Evolutionary conservation across 2,888 invertebrate genomes (phyloP).

Genomic region (Keiferia lycopersicella): DNA sequence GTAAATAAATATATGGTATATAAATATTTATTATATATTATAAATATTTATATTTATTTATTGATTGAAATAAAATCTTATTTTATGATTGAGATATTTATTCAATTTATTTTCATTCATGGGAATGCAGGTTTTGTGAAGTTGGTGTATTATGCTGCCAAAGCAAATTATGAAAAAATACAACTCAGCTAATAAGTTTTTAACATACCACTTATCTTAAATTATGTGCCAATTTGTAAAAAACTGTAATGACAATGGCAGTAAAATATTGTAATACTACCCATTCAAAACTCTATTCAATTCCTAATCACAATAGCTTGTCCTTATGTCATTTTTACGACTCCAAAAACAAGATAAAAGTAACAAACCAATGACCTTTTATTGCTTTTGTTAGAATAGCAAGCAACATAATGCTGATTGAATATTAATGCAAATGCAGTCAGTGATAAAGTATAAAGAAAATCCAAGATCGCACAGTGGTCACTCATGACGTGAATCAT

Average conservation of each 20-base stretch:
- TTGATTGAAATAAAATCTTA: too few species aligned
- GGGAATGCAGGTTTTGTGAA: too few species aligned
- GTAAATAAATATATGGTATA: too few species aligned
- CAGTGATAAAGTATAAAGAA: neutral
- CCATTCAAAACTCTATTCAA: neutral
- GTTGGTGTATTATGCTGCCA: too few species aligned
- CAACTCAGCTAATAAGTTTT: too few species aligned
- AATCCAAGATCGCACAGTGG: slow-evolving; percentile 7
- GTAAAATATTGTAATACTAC: too few species aligned
- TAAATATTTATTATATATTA: too few species aligned
- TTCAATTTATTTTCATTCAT: too few species aligned
- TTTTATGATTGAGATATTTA: too few species aligned
- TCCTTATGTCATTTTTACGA: slow-evolving; percentile 2
- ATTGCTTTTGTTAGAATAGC: neutral
- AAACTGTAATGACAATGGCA: neutral
- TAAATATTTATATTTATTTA: too few species aligned
- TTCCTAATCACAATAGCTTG: slow-evolving; percentile 12
- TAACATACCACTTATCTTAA: too few species aligned
- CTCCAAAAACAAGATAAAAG: slow-evolving; percentile 11
- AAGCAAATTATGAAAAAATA: too few species aligned
- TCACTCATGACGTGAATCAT: slow-evolving; percentile 26
- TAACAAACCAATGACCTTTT: neutral
- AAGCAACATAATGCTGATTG: neutral
- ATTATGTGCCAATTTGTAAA: neutral
- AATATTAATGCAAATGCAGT: neutral